Percentiles rank a stretch among this genome's conserved stretches.
These are phyloP conservation scores for Rhea pennata DNA, from an alignment of 2,113 vertebrate genomes.

Conservation along the genomic window DNA sequence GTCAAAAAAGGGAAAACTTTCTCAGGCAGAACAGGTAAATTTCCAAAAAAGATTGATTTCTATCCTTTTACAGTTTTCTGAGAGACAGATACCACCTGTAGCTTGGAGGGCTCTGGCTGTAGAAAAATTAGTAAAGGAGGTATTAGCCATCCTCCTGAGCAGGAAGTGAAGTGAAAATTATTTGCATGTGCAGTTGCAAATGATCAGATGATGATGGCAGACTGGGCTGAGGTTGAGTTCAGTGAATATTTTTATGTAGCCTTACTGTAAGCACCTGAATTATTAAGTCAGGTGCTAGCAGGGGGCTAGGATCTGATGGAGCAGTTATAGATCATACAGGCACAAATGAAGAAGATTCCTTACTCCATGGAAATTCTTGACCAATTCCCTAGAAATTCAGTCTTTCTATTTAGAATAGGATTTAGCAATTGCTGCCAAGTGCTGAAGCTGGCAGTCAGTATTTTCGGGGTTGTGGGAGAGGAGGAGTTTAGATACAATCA, in stretches of 20 bases:
- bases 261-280: not conserved
- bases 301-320: not conserved
- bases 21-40: not conserved
- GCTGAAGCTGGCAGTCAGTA: not conserved
- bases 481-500: not conserved
- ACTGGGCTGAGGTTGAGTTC: not conserved
- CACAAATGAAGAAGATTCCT: not conserved
- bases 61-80: not conserved
- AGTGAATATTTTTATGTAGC: not conserved
- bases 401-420: accelerated
- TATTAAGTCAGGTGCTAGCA: not conserved
- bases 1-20: not conserved
- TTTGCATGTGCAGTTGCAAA: not conserved
- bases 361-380: not conserved
- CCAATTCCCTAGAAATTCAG: not conserved
- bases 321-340: accelerated
- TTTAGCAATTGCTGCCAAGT: not conserved
- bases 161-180: not conserved
- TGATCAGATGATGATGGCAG: not conserved
- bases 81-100: not conserved
- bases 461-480: not conserved
- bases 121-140: not conserved
- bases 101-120: not conserved
- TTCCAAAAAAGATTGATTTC: slow-evolving; percentile 1
- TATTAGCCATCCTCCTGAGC: not conserved